Conservation (phyloP, 1,140 invertebrate species). For the Zophobas atratus region DNA sequence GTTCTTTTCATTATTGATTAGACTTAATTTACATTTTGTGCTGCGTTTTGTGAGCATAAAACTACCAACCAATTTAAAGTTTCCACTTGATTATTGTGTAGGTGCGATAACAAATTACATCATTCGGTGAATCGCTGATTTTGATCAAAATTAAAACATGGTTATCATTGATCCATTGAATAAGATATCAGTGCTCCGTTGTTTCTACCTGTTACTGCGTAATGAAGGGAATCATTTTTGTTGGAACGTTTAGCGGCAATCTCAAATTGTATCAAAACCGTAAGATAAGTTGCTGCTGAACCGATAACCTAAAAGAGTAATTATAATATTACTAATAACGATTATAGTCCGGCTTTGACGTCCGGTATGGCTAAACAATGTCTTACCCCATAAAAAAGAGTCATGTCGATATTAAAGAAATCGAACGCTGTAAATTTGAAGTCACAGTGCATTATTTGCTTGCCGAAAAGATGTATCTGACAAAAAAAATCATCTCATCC, state of each 20-base stretch:
- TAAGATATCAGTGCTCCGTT: no score
- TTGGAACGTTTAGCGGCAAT: slow-evolving; percentile 34
- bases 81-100: no score
- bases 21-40: slow-evolving; percentile 29
- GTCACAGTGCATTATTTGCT: slow-evolving; percentile 53
- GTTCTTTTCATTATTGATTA: slow-evolving; percentile 19
- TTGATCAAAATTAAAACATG: no score
- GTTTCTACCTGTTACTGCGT: no score
- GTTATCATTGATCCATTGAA: no score
- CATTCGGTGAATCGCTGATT: no score
- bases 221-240: no score
- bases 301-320: slow-evolving; percentile 44
- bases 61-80: neutral
- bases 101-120: no score
- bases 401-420: slow-evolving; percentile 53
- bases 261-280: slow-evolving; percentile 50
- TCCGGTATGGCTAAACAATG: no score
- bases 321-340: neutral
- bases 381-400: slow-evolving; percentile 49
- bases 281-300: slow-evolving; percentile 50
- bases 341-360: neutral
- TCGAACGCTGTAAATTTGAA: slow-evolving; percentile 54
- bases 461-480: slow-evolving; percentile 50
- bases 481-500: neutral
- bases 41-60: neutral